Evolutionary conservation across 2,888 invertebrate species (phyloP).

Genomic region (Chymomyza caudatula): DNA sequence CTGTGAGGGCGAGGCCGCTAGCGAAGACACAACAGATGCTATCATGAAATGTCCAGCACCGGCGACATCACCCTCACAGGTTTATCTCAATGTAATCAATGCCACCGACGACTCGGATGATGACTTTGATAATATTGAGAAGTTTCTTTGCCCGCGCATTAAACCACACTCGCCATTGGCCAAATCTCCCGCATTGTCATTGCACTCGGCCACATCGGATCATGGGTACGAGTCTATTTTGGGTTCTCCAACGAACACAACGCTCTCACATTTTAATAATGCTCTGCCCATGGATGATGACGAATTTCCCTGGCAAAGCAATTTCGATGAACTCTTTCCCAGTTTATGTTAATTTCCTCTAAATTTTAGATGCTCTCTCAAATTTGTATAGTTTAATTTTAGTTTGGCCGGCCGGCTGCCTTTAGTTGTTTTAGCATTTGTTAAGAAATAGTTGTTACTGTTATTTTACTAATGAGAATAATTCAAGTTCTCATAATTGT

Average conservation of each 20-base stretch:
- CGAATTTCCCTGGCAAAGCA: constrained; percentile 86
- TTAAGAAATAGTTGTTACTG: constrained; percentile 30
- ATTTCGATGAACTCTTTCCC: constrained; percentile 88
- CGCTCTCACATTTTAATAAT: constrained; percentile 51
- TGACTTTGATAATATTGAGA: constrained; percentile 65
- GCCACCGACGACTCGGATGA: constrained; percentile 66
- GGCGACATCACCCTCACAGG: constrained; percentile 70
- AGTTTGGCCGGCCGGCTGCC: constrained; percentile 50
- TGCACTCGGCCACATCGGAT: constrained; percentile 79
- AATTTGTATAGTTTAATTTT: constrained; percentile 33
- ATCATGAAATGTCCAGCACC: constrained; percentile 68
- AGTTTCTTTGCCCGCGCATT: constrained; percentile 67
- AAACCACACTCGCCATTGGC: constrained; percentile 71
- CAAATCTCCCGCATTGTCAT: constrained; percentile 70
- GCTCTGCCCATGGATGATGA: constrained; percentile 44
- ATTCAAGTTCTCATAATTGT: constrained; percentile 23
- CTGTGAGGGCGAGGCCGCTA: constrained; percentile 77
- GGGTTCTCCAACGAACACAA: constrained; percentile 79
- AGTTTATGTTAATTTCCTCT: constrained; percentile 80
- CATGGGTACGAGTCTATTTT: constrained; percentile 84
- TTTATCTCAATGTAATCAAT: constrained; percentile 66
- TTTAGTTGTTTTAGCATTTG: constrained; percentile 27
- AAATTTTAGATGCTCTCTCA: constrained; percentile 14
- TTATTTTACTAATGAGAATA: background rate
- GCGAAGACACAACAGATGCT: constrained; percentile 53